These are phyloP conservation scores for Adoxophyes honmai DNA, from an alignment of 1,140 invertebrate species.

Conservation along the genomic window DNA sequence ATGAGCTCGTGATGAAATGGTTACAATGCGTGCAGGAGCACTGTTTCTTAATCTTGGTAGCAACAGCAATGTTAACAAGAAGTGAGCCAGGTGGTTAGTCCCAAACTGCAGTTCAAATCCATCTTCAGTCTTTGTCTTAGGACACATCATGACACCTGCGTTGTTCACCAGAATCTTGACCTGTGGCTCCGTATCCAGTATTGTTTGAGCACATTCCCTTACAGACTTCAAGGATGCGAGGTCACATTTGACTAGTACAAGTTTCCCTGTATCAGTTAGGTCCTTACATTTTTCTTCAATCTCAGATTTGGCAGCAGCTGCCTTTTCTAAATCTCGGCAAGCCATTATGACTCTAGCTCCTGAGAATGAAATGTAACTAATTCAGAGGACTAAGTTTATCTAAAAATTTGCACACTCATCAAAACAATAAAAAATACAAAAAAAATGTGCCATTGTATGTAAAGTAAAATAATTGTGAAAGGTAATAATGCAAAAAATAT, in stretches of 20 bases:
- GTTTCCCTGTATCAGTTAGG: constrained; percentile 74
- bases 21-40: constrained; percentile 78
- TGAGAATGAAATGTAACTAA: constrained; percentile 25
- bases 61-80: constrained; percentile 89
- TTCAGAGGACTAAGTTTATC: too few species aligned
- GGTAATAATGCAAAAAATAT: too few species aligned
- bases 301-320: constrained; percentile 70
- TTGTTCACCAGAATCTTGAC: constrained; percentile 90
- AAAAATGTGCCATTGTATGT: too few species aligned
- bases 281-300: constrained; percentile 68
- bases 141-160: constrained; percentile 87
- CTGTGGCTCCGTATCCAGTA: constrained; percentile 79
- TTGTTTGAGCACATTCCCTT: constrained; percentile 81
- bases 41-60: constrained; percentile 82
- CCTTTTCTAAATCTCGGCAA: constrained; percentile 80
- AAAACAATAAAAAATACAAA: too few species aligned
- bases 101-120: constrained; percentile 91
- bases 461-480: too few species aligned
- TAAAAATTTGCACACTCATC: too few species aligned
- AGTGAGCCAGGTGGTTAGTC: constrained; percentile 90
- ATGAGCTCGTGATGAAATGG: constrained; percentile 76
- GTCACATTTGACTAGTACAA: constrained; percentile 82
- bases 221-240: constrained; percentile 85
- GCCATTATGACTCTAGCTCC: constrained; percentile 89
- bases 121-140: constrained; percentile 83